Evolutionary conservation across 2,113 vertebrate species (phyloP).

Genomic region (Gymnarchus niloticus): DNA sequence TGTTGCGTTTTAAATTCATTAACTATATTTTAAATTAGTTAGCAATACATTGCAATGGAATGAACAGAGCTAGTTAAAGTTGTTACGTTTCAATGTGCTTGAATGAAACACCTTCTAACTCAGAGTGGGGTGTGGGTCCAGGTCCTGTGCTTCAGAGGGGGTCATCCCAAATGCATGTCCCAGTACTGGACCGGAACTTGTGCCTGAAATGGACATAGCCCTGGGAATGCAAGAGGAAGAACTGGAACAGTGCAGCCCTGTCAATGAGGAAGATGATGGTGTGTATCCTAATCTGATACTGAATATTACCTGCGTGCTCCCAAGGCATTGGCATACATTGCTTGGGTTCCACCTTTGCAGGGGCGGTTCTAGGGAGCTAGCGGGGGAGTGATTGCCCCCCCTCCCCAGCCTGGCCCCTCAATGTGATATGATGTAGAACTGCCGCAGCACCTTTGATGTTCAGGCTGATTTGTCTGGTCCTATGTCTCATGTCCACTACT

Average conservation of each 20-base stretch:
- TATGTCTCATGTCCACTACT: neutral
- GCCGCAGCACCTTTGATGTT: too few species aligned
- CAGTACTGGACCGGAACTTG: neutral
- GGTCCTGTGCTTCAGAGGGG: neutral
- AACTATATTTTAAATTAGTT: too few species aligned
- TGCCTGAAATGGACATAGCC: neutral
- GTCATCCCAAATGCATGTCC: neutral
- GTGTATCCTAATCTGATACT: neutral
- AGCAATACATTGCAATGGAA: too few species aligned
- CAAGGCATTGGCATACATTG: too few species aligned
- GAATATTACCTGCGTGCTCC: neutral
- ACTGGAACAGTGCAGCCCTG: conserved; percentile 6
- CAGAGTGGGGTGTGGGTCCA: neutral
- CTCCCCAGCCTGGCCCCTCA: too few species aligned
- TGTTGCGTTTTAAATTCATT: too few species aligned
- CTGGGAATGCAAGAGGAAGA: neutral
- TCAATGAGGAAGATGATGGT: conserved; percentile 12
- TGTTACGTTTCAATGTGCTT: too few species aligned
- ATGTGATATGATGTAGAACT: too few species aligned
- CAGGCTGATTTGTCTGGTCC: neutral
- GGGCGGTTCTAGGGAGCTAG: too few species aligned
- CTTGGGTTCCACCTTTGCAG: neutral
- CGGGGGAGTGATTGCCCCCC: too few species aligned
- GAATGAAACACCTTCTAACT: neutral
- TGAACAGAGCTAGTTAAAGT: too few species aligned